A percentile compares a stretch with the other conserved stretches of the same genome.
phyloP scores from a whole-genome alignment of 1,140 invertebrate genomes.

The Tachypleus tridentatus region DNA sequence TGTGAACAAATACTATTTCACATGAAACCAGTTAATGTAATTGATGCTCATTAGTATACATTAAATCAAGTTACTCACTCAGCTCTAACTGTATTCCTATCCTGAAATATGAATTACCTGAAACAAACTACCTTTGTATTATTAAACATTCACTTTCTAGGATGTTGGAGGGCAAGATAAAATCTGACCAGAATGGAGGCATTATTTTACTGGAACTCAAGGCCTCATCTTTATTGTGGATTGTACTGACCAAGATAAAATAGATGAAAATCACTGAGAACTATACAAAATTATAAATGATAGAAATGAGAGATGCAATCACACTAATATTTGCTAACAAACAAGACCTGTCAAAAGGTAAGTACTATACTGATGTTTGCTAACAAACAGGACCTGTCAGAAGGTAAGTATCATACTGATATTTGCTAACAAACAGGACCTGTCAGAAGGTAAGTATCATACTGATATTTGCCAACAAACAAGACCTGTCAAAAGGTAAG shows the following conservation, averaged over 20 bases:
- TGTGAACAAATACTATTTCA: no score
- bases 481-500: constrained; percentile 2
- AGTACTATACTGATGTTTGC: no score
- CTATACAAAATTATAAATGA: constrained; percentile 98
- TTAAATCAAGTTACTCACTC: no score
- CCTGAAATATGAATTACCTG: no score
- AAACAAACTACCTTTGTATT: no score
- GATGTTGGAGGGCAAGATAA: constrained; percentile 99
- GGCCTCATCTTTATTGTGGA: constrained; percentile 37
- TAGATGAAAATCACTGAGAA: constrained; percentile 50
- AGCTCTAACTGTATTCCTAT: no score
- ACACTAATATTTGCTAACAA: constrained; percentile 57
- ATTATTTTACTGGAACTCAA: constrained; percentile 88
- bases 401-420: no score
- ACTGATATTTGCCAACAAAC: constrained; percentile 47
- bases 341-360: constrained; percentile 3
- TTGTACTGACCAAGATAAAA: constrained; percentile 14
- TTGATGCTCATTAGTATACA: no score
- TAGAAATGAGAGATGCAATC: constrained; percentile 96
- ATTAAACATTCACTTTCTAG: constrained; percentile 43
- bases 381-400: no score
- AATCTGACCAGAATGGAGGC: constrained; percentile 94
- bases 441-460: constrained; percentile 49
- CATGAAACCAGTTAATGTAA: no score
- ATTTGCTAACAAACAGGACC: no score